Percentiles rank a stretch among this genome's conserved stretches.
These are phyloP conservation scores for Lamellibrachia satsuma DNA, from an alignment of 2,888 invertebrate species.

Conservation along the genomic window DNA sequence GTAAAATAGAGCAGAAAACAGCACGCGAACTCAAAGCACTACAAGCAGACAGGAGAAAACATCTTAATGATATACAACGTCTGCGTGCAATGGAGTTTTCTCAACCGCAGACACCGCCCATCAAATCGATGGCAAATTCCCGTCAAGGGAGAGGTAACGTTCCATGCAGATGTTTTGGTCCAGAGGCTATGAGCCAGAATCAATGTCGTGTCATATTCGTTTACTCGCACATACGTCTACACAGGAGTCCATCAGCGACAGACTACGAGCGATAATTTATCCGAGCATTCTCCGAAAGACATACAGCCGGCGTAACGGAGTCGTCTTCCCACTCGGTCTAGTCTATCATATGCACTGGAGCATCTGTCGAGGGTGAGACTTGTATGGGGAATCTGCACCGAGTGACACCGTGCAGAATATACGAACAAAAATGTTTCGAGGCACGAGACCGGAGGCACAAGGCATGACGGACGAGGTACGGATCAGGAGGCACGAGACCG, in stretches of 20 bases:
- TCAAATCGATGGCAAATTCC: neutral
- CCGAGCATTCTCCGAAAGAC: neutral
- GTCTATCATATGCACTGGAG: neutral
- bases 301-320: neutral
- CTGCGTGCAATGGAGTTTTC: neutral
- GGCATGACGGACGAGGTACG: too few species aligned
- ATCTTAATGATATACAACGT: neutral
- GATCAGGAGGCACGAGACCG: too few species aligned
- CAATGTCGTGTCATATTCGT: neutral
- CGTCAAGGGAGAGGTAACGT: neutral
- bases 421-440: constrained; percentile 5
- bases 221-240: neutral
- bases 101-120: neutral
- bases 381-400: constrained; percentile 3
- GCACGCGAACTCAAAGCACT: neutral
- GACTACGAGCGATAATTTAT: neutral
- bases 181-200: neutral
- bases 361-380: neutral
- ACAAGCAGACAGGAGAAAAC: neutral
- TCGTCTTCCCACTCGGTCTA: neutral
- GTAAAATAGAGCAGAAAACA: neutral
- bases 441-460: neutral
- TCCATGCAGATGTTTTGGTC: neutral
- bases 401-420: neutral
- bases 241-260: neutral